Percentiles rank a stretch among this genome's conserved stretches.
These are phyloP conservation scores for Chaenogobius annularis DNA, from an alignment of 2,113 vertebrate species.

Conservation along the genomic window DNA sequence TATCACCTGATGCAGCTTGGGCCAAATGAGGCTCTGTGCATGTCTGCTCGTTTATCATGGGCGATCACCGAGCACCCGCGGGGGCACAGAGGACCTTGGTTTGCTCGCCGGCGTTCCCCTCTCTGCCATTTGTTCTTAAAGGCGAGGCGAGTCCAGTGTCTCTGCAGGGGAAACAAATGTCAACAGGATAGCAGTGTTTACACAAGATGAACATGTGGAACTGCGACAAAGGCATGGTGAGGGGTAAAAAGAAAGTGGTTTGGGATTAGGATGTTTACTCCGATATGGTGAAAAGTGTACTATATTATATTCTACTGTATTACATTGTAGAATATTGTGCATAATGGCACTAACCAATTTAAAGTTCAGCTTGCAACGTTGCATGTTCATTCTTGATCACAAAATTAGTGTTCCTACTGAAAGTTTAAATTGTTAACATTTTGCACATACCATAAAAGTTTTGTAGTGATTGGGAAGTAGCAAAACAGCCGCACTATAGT, in stretches of 20 bases:
- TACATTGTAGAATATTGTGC: not conserved
- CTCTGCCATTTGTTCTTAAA: constrained; percentile 65
- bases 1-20: constrained; percentile 71
- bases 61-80: constrained; percentile 58
- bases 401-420: too few relatives aligned
- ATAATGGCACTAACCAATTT: too few relatives aligned
- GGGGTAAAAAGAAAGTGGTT: constrained; percentile 24
- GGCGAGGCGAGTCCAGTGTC: constrained; percentile 50
- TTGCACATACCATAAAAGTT: too few relatives aligned
- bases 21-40: constrained; percentile 70
- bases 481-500: too few relatives aligned
- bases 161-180: constrained; percentile 53
- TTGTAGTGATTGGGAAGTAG: too few relatives aligned
- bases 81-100: constrained; percentile 74
- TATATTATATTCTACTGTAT: not conserved
- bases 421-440: too few relatives aligned
- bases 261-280: not conserved
- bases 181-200: constrained; percentile 44
- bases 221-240: constrained; percentile 33
- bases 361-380: too few relatives aligned
- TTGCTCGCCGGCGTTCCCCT: constrained; percentile 6
- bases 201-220: constrained; percentile 6
- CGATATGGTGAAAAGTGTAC: not conserved
- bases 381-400: too few relatives aligned
- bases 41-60: constrained; percentile 73